Evolutionary conservation across 2,888 invertebrate genomes (phyloP).

Genomic region (Steinernema scapterisci): DNA sequence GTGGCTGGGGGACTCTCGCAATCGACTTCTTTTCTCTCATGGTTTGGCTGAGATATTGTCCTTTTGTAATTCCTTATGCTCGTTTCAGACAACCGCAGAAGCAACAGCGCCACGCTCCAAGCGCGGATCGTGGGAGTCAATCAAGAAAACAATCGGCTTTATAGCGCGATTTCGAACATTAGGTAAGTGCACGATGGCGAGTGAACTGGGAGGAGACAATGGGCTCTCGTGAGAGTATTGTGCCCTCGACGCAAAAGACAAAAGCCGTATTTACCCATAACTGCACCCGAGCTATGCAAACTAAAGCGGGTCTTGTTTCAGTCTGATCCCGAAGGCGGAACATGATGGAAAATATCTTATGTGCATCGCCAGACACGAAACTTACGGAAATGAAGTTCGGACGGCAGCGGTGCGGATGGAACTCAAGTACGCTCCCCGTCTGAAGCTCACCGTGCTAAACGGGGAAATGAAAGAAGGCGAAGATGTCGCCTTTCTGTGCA

Average conservation of each 20-base stretch:
- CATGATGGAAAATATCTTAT: conserved; percentile 45
- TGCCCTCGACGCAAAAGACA: neutral
- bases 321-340: conserved; percentile 38
- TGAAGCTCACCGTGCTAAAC: conserved; percentile 42
- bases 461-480: conserved; percentile 53
- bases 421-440: conserved; percentile 58
- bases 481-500: conserved; percentile 57
- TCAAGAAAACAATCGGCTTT: conserved; percentile 12
- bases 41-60: neutral
- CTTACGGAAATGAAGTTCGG: conserved; percentile 52
- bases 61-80: neutral
- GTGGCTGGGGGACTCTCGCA: conserved; percentile 20
- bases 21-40: conserved; percentile 3
- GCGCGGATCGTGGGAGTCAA: neutral
- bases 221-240: neutral
- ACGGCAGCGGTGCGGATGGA: conserved; percentile 50
- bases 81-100: conserved; percentile 20
- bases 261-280: neutral
- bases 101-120: neutral
- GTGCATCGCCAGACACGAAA: conserved; percentile 47
- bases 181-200: neutral
- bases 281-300: neutral
- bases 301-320: conserved; percentile 35
- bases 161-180: conserved; percentile 5
- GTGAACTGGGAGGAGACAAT: too few relatives aligned